Evolutionary conservation across 2,113 vertebrate genomes (phyloP).

Genomic region (Ctenomys sociabilis): DNA sequence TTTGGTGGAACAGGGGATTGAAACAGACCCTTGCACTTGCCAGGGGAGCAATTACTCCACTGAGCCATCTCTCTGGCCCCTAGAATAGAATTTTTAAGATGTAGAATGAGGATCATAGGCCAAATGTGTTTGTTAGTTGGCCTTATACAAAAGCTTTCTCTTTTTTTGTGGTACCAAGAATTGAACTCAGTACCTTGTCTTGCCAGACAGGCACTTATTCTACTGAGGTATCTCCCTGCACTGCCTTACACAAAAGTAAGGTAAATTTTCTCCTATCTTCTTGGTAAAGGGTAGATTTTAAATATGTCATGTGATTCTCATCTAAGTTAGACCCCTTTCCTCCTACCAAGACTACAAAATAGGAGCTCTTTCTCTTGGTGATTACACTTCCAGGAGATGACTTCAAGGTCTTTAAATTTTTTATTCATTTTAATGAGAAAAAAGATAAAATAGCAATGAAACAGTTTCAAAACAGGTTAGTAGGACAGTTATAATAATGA

Average conservation of each 20-base stretch:
- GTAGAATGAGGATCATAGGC: background rate
- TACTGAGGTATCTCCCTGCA: no score
- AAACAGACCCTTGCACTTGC: no score
- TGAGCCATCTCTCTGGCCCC: no score
- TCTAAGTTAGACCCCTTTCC: background rate
- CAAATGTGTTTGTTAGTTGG: constrained; percentile 10
- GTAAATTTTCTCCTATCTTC: constrained; percentile 23
- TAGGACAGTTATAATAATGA: no score
- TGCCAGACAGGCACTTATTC: no score
- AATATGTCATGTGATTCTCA: background rate
- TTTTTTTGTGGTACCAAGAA: no score
- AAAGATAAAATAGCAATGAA: no score
- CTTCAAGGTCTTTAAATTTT: background rate
- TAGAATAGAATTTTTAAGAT: background rate
- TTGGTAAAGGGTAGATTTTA: background rate
- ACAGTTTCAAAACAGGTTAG: no score
- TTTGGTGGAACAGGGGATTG: background rate
- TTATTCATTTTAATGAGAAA: no score
- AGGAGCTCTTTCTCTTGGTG: background rate
- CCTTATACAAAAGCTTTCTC: background rate
- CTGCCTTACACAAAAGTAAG: background rate
- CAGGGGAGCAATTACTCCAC: no score
- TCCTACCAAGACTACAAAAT: background rate
- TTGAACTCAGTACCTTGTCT: no score
- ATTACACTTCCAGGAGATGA: background rate